These are phyloP conservation scores for Acanthurus lineatus DNA, from an alignment of 2,797 vertebrate genomes.

Conservation along the genomic window DNA sequence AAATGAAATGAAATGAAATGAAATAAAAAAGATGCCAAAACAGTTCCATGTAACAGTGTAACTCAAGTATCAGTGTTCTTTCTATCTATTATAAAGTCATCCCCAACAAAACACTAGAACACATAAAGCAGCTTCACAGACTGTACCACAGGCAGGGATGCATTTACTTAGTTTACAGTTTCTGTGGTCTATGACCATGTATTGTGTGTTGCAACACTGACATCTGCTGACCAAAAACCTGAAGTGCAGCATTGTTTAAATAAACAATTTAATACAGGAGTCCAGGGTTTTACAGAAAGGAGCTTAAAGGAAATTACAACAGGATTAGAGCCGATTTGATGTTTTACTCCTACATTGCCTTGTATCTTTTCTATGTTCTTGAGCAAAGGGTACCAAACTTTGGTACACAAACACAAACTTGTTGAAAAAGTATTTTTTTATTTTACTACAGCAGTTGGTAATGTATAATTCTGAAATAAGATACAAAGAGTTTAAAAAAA, in stretches of 20 bases:
- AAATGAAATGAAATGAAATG: not conserved
- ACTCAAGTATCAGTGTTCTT: too few relatives aligned
- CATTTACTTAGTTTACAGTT: not conserved
- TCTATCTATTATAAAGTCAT: too few relatives aligned
- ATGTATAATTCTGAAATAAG: not conserved
- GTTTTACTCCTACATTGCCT: not conserved
- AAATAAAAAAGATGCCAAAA: not conserved
- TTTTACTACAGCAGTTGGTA: not conserved
- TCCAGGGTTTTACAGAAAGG: slow-evolving; percentile 1
- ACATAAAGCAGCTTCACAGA: not conserved
- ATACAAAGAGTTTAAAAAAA: not conserved
- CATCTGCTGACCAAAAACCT: slow-evolving; percentile 64
- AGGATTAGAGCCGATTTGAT: slow-evolving; percentile 32
- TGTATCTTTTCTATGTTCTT: slow-evolving; percentile 1
- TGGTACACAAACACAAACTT: slow-evolving; percentile 1
- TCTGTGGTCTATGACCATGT: too few relatives aligned
- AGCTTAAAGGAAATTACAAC: slow-evolving; percentile 30
- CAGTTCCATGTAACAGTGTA: not conserved
- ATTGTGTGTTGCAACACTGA: slow-evolving; percentile 55
- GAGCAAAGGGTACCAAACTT: not conserved
- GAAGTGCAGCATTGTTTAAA: slow-evolving; percentile 46
- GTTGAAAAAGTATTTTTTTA: not conserved
- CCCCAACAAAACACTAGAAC: not conserved
- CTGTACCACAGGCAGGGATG: too few relatives aligned
- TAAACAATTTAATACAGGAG: not conserved